phyloP scores from a whole-genome alignment of 2,797 vertebrate genomes.

The Amblyraja radiata region DNA sequence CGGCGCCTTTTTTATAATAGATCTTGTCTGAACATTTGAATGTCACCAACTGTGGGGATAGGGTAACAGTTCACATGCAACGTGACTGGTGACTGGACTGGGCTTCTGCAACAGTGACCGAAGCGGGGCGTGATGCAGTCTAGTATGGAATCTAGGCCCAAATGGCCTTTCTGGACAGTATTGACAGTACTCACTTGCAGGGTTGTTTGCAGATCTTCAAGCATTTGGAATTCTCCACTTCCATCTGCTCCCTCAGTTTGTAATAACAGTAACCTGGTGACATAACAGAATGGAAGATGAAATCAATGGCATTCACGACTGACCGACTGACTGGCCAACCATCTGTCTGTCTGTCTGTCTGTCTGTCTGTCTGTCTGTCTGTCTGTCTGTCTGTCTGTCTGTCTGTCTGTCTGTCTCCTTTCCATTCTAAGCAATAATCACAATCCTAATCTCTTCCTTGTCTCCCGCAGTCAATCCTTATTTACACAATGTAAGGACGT shows the following conservation, averaged over 20 bases:
- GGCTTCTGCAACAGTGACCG: not conserved
- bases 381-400: not conserved
- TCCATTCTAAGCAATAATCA: not conserved
- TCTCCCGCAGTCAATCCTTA: not conserved
- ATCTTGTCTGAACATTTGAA: not conserved
- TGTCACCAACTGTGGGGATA: not conserved
- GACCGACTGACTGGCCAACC: not conserved
- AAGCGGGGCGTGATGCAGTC: not conserved
- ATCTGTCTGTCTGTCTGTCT: not conserved
- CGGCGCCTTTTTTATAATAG: not conserved
- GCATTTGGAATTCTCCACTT: conserved; percentile 43
- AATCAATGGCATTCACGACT: too few species aligned
- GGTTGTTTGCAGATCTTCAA: conserved; percentile 61
- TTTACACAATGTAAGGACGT: too few species aligned
- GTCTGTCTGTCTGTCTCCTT: not conserved
- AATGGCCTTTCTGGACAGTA: not conserved
- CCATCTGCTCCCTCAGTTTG: not conserved
- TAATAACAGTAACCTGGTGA: conserved; percentile 11
- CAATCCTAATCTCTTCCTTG: not conserved
- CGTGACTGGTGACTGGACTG: not conserved
- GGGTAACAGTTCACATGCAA: not conserved
- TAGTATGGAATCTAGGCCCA: not conserved
- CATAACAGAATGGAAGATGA: not conserved
- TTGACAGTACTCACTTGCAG: conserved; percentile 60
- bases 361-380: not conserved